phyloP scores from a whole-genome alignment of 2,797 vertebrate species.

The Linurgus olivaceus region DNA sequence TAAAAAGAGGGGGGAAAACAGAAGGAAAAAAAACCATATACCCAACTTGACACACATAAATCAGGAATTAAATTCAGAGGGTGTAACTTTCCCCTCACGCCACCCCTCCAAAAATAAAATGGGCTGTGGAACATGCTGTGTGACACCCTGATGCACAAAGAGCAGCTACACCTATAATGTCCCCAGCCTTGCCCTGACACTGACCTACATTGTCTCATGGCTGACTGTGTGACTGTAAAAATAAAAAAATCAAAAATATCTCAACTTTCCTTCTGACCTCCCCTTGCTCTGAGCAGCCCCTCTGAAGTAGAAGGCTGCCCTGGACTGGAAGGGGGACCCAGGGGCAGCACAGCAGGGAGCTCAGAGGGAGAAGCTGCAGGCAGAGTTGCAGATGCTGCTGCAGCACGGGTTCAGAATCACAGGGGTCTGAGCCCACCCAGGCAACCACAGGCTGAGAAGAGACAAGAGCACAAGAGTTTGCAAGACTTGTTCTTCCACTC shows the following conservation, averaged over 20 bases:
- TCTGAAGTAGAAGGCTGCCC: background rate
- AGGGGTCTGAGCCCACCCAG: accelerated
- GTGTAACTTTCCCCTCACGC: slow-evolving; percentile 8
- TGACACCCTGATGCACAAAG: background rate
- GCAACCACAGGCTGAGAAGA: background rate
- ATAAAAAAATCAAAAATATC: background rate
- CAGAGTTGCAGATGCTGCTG: background rate
- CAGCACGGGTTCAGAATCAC: accelerated
- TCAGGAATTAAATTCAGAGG: slow-evolving; percentile 48
- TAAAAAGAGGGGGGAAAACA: background rate
- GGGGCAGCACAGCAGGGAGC: background rate
- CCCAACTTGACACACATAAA: slow-evolving; percentile 51
- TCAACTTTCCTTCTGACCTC: background rate
- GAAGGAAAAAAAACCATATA: background rate
- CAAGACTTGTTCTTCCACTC: background rate
- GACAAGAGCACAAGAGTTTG: background rate
- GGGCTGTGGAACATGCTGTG: accelerated
- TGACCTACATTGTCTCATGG: background rate
- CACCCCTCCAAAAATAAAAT: background rate
- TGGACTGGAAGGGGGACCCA: background rate
- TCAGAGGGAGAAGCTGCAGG: background rate
- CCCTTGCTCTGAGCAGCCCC: background rate
- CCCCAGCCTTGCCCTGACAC: background rate
- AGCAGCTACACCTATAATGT: background rate
- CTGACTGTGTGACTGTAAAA: background rate